Conservation (phyloP, 2,113 vertebrate genomes). For the Sapajus apella region DNA sequence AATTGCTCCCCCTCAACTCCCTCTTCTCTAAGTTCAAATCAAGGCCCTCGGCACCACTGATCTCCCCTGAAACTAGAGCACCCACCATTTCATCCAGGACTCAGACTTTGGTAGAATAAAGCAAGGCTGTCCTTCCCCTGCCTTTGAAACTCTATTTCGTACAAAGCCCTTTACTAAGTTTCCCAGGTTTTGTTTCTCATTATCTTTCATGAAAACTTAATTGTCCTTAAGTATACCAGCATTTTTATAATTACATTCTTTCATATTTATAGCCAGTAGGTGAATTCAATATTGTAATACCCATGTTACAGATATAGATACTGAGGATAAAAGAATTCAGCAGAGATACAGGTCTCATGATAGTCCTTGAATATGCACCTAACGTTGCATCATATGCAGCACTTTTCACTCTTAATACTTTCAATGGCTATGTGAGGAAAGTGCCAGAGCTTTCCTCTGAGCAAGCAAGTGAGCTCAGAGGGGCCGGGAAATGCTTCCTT, state of each 20-base stretch:
- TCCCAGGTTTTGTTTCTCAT: neutral
- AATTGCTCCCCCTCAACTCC: fast-evolving
- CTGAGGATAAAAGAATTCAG: neutral
- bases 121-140: neutral
- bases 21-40: neutral
- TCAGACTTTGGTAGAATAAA: neutral
- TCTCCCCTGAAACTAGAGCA: neutral
- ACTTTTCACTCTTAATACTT: neutral
- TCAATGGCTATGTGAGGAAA: neutral
- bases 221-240: neutral
- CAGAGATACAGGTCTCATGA: neutral
- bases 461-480: neutral
- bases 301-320: neutral
- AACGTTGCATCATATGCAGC: neutral
- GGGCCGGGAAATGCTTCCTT: neutral
- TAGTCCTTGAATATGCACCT: neutral
- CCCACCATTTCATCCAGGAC: neutral
- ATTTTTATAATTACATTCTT: neutral
- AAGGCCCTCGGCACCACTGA: neutral
- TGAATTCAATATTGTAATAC: neutral
- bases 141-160: neutral
- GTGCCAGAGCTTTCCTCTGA: neutral
- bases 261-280: neutral
- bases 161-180: neutral
- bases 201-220: neutral